These are phyloP conservation scores for Macrotis lagotis DNA, from an alignment of 2,113 vertebrate species.

Conservation along the genomic window DNA sequence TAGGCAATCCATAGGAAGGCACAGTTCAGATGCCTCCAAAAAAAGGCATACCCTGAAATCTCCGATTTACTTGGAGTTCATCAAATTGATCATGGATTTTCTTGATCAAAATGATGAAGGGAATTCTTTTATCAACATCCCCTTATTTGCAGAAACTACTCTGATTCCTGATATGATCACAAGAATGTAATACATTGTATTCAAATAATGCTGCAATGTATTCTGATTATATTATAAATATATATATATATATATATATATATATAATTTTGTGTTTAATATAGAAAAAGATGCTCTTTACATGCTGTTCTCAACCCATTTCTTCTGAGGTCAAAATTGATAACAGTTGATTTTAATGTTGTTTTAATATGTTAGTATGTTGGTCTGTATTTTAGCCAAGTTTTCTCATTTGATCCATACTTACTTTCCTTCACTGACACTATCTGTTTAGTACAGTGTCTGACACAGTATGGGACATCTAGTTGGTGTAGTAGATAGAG, in stretches of 20 bases:
- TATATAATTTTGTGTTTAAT: neutral
- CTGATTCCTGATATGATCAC: neutral
- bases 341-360: neutral
- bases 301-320: neutral
- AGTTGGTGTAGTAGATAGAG: neutral
- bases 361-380: too few relatives aligned
- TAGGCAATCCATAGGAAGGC: neutral
- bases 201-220: neutral
- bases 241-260: too few relatives aligned
- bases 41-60: neutral
- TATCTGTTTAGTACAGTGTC: neutral
- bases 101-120: too few relatives aligned
- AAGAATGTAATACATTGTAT: neutral
- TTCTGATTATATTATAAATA: neutral
- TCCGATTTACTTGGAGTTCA: neutral
- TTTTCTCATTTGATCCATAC: neutral
- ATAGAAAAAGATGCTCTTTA: neutral
- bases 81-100: neutral
- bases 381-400: neutral
- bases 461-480: neutral
- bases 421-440: neutral
- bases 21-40: neutral
- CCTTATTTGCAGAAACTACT: neutral
- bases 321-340: neutral
- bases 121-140: neutral